phyloP scores from a whole-genome alignment of 2,113 vertebrate species.

The Ageneiosus marmoratus region DNA sequence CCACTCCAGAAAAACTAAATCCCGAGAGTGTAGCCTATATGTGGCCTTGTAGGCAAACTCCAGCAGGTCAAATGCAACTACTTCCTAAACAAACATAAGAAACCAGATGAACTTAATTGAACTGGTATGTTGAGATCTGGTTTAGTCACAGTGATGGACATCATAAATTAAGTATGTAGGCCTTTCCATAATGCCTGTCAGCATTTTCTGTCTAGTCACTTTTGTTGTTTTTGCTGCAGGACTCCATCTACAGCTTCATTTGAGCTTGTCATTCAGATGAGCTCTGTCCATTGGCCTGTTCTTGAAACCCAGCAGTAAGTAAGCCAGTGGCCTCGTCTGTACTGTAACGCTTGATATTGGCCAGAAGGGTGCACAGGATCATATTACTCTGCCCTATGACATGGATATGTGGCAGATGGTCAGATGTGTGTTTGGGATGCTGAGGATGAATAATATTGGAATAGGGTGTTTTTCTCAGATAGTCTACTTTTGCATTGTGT shows the following conservation, averaged over 20 bases:
- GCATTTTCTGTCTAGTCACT: background rate
- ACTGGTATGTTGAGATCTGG: background rate
- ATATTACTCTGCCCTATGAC: slow-evolving; percentile 45
- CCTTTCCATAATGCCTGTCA: background rate
- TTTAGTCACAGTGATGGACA: background rate
- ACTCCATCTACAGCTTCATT: background rate
- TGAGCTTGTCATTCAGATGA: slow-evolving; percentile 16
- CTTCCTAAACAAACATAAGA: background rate
- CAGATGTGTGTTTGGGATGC: slow-evolving; percentile 14
- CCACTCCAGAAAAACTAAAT: background rate
- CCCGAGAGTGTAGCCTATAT: background rate
- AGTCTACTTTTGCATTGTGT: background rate
- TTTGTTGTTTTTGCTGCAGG: slow-evolving; percentile 1
- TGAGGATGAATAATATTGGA: slow-evolving; percentile 19
- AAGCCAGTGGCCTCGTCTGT: background rate
- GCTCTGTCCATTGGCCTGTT: background rate
- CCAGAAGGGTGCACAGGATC: slow-evolving; percentile 33
- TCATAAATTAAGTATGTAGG: background rate
- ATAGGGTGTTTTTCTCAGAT: slow-evolving; percentile 15
- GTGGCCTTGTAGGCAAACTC: background rate
- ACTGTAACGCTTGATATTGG: background rate
- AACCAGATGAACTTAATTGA: background rate
- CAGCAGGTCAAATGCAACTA: background rate
- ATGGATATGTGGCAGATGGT: slow-evolving; percentile 46
- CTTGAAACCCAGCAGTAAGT: background rate